A percentile compares a stretch with the other conserved stretches of the same genome.
Evolutionary conservation across 2,113 vertebrate genomes (phyloP).

Genomic region (Nerophis lumbriciformis): DNA sequence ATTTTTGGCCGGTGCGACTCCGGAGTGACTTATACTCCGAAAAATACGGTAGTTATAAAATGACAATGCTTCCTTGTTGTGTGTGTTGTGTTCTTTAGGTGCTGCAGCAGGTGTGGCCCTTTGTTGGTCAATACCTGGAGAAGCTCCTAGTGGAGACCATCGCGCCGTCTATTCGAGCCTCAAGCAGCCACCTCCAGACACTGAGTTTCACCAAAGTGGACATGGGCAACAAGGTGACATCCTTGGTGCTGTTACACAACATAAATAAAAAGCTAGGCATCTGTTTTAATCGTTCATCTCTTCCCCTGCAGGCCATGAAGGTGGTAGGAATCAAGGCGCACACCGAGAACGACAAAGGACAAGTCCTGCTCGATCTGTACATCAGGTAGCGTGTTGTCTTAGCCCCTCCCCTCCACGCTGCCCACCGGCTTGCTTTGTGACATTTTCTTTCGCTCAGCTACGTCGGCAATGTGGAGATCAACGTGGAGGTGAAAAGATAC

Average conservation of each 20-base stretch:
- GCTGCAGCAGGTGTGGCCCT: constrained; percentile 88
- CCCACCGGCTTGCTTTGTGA: background rate
- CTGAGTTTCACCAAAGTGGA: constrained; percentile 83
- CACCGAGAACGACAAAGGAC: constrained; percentile 78
- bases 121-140: constrained; percentile 84
- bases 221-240: constrained; percentile 75
- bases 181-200: constrained; percentile 83
- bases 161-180: constrained; percentile 76
- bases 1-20: too few species aligned
- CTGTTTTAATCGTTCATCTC: background rate
- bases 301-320: constrained; percentile 76
- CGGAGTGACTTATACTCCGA: too few species aligned
- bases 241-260: background rate
- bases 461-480: constrained; percentile 85
- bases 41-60: background rate
- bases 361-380: constrained; percentile 86
- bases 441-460: constrained; percentile 67
- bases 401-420: background rate
- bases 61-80: background rate
- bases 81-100: constrained; percentile 63
- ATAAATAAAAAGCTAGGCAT: too few species aligned
- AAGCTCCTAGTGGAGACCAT: constrained; percentile 81
- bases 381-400: constrained; percentile 73
- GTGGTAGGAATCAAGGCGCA: constrained; percentile 87
- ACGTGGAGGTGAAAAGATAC: constrained; percentile 90